Conservation (phyloP, 2,113 vertebrate genomes). For the Sclerurus mexicanus region DNA sequence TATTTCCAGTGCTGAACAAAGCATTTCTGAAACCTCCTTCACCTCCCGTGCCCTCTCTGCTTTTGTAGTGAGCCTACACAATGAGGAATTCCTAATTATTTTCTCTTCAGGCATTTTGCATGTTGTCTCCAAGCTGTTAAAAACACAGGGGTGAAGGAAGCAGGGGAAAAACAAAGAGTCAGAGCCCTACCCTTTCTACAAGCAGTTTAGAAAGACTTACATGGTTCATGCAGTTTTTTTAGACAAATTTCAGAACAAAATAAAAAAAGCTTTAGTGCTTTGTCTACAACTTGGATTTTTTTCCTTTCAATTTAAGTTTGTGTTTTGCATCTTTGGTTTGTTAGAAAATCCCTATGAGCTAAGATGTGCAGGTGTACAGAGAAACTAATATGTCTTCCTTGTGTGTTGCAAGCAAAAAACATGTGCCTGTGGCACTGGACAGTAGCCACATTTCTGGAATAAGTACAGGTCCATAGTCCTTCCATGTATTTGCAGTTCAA, state of each 20-base stretch:
- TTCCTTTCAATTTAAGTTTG: not conserved
- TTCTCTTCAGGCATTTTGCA: not conserved
- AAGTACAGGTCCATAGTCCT: not conserved
- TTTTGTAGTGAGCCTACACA: not conserved
- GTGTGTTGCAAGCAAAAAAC: not conserved
- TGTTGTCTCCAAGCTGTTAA: not conserved
- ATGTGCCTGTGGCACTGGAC: not conserved
- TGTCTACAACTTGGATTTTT: not conserved
- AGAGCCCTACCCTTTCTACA: not conserved
- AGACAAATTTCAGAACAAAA: not conserved
- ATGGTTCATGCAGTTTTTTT: not conserved
- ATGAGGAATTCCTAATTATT: not conserved
- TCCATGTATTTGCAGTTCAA: not conserved
- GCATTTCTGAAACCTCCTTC: not conserved
- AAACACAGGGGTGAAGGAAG: not conserved
- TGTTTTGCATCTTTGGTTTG: not conserved
- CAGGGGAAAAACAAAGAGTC: not conserved
- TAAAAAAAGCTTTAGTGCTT: not conserved
- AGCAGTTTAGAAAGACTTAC: not conserved
- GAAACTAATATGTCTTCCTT: not conserved
- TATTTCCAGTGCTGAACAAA: not conserved
- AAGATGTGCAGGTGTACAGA: not conserved
- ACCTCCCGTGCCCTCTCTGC: rapidly evolving
- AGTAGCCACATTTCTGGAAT: not conserved
- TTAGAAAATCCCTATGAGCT: not conserved